A percentile compares a stretch with the other conserved stretches of the same genome.
phyloP scores from a whole-genome alignment of 2,888 invertebrate genomes.

The Leptopilina syphax region DNA sequence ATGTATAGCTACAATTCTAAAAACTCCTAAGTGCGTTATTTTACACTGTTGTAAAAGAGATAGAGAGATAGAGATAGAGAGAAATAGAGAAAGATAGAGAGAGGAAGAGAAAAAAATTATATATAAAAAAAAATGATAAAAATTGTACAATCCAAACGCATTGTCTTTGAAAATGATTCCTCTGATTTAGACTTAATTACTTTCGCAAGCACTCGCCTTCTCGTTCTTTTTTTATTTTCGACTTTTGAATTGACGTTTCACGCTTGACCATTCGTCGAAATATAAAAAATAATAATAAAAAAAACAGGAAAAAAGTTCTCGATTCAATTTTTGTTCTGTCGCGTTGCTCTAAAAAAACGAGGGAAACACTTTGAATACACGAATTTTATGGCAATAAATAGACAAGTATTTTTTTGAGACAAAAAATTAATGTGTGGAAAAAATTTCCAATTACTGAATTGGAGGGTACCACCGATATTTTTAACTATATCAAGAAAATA shows the following conservation, averaged over 20 bases:
- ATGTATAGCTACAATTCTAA: slow-evolving; percentile 59
- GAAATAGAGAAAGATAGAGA: slow-evolving; percentile 33
- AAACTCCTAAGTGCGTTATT: slow-evolving; percentile 61
- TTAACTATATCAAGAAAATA: too few relatives aligned
- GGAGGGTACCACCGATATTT: too few relatives aligned
- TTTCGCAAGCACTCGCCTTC: slow-evolving; percentile 35
- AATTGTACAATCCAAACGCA: slow-evolving; percentile 60
- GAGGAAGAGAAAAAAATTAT: slow-evolving; percentile 57
- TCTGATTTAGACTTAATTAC: slow-evolving; percentile 38
- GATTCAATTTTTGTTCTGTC: slow-evolving; percentile 25
- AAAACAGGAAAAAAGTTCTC: neutral
- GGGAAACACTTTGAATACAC: neutral
- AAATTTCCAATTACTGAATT: too few relatives aligned
- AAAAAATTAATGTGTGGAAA: too few relatives aligned
- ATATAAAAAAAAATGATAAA: slow-evolving; percentile 44
- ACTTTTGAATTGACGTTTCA: slow-evolving; percentile 33
- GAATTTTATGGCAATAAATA: too few relatives aligned
- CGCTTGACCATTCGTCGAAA: slow-evolving; percentile 40
- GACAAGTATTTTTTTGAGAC: too few relatives aligned
- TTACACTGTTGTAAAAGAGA: slow-evolving; percentile 56
- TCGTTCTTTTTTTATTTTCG: slow-evolving; percentile 42
- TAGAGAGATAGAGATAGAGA: too few relatives aligned
- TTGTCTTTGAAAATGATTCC: slow-evolving; percentile 50
- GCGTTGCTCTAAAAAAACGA: slow-evolving; percentile 7
- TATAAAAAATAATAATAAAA: neutral